Conservation (phyloP, 92 coral and sea anemone genomes). For the Paramuricea clavata region DNA sequence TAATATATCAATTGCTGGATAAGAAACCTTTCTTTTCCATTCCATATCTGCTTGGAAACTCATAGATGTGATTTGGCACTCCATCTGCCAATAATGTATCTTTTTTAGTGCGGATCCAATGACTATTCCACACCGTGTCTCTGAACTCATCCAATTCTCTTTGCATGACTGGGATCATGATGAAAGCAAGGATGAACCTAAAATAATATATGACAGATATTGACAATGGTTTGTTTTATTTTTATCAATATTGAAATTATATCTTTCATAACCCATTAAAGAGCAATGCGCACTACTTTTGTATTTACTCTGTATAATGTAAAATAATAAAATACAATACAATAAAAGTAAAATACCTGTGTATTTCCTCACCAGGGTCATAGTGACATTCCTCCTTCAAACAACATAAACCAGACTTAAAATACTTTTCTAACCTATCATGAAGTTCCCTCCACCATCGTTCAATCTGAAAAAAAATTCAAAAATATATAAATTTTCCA, state of each 20-base stretch:
- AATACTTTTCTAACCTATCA: constrained; percentile 15
- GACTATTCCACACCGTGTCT: constrained; percentile 24
- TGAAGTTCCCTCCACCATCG: constrained; percentile 20
- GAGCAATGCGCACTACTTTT: too few relatives aligned
- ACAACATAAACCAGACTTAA: neutral
- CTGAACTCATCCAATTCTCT: neutral
- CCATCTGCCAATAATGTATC: neutral
- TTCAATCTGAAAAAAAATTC: neutral
- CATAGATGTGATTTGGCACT: constrained; percentile 5
- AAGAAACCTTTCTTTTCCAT: neutral
- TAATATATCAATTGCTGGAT: neutral
- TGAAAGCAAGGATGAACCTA: neutral
- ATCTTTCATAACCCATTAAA: too few relatives aligned
- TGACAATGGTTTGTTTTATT: neutral
- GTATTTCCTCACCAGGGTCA: neutral
- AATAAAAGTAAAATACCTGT: neutral
- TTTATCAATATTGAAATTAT: too few relatives aligned
- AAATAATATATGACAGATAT: neutral
- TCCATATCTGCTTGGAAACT: constrained; percentile 1
- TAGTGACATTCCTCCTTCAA: constrained; percentile 20
- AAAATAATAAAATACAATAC: neutral
- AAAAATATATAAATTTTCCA: neutral
- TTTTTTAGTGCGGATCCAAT: neutral
- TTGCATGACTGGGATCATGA: constrained; percentile 24
- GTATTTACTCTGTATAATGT: too few relatives aligned